Conservation (phyloP, 2,113 vertebrate genomes). For the Bufo bufo region DNA sequence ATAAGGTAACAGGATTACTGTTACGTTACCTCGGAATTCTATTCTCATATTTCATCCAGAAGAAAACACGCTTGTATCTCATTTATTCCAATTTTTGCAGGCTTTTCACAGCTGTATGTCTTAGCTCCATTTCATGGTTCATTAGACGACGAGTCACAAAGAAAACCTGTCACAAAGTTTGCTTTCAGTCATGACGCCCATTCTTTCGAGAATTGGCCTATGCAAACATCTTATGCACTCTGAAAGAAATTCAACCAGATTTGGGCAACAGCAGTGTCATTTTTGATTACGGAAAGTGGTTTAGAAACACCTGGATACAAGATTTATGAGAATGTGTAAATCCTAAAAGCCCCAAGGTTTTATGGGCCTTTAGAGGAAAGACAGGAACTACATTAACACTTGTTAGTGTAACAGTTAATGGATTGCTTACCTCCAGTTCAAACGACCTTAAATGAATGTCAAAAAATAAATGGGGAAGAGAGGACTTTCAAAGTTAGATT, state of each 20-base stretch:
- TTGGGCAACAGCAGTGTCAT: slow-evolving; percentile 64
- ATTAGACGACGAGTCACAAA: slow-evolving; percentile 65
- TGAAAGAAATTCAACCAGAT: slow-evolving; percentile 63
- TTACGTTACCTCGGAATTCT: slow-evolving; percentile 59
- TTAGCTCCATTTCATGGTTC: slow-evolving; percentile 70
- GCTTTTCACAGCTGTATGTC: slow-evolving; percentile 71
- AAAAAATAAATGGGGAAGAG: slow-evolving; percentile 59
- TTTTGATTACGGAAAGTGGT: slow-evolving; percentile 69
- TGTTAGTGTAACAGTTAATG: slow-evolving; percentile 72
- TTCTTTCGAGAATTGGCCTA: slow-evolving; percentile 64
- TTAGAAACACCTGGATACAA: slow-evolving; percentile 76
- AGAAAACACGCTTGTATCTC: slow-evolving; percentile 61
- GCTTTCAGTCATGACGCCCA: slow-evolving; percentile 68
- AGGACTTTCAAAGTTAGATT: slow-evolving; percentile 59
- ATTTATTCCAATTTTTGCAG: slow-evolving; percentile 68
- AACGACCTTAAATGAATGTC: slow-evolving; percentile 63
- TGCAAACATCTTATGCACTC: slow-evolving; percentile 63
- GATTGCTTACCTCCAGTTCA: slow-evolving; percentile 68
- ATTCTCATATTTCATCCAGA: slow-evolving; percentile 57
- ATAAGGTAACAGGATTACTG: slow-evolving; percentile 63
- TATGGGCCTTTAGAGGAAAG: slow-evolving; percentile 74
- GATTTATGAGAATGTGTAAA: slow-evolving; percentile 73
- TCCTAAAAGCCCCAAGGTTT: slow-evolving; percentile 72
- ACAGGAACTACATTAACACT: slow-evolving; percentile 77
- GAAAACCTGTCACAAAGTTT: slow-evolving; percentile 71